Base-by-base conservation (phyloP, 2,888 invertebrate species). In the Drosophila ustulata region DNA sequence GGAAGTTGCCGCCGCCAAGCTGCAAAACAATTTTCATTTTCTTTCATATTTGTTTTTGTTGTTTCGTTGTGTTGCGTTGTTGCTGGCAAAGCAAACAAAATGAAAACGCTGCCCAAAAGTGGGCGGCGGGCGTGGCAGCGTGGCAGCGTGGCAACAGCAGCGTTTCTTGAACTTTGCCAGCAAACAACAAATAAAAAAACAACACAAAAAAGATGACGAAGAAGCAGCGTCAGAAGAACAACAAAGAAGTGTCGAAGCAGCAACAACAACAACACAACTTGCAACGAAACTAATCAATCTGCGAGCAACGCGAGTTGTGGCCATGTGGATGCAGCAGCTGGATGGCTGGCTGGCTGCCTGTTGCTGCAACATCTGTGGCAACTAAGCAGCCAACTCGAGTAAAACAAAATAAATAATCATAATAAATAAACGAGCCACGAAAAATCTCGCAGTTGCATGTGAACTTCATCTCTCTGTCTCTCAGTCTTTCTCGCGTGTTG, bases 361-460 rank as follows among this genome's bases (percentile, higher is more conserved):
- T 45, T 34, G 32, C 63, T 55, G 61, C 74, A 84, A 87, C 89
- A 83, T 82, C 88, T 77, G 58, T 57, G 86, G 83, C 80, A 73
- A 66, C 47, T 52, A 67, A 76, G 66, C 67, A 57, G 73, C 80
- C 58, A 58, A 68, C 80, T 70, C 78, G 68, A 81, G 66, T 78
- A 80, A 83, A 89, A 84, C 80, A 88, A 85, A 88, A 88, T 80
- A 85, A 89, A 85, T 89, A 85, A 89, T 88, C 80, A 85, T 79
- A 89, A 84, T 89, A 89, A 84, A 84, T 88, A 84, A 89, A 84
- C 85, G 77, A 84, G 88, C 82, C 73, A 82, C 79, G 85, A 89
- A 89, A 80, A 88, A 84, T 78, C 82, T 89, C 69, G 49, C 88
- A 84, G 88, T 87, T 81, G 71, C 84, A 78, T 88, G 82, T 81